These are phyloP conservation scores for Siphonodentalium dalli DNA, from an alignment of 2,888 invertebrate genomes.

Conservation along the genomic window DNA sequence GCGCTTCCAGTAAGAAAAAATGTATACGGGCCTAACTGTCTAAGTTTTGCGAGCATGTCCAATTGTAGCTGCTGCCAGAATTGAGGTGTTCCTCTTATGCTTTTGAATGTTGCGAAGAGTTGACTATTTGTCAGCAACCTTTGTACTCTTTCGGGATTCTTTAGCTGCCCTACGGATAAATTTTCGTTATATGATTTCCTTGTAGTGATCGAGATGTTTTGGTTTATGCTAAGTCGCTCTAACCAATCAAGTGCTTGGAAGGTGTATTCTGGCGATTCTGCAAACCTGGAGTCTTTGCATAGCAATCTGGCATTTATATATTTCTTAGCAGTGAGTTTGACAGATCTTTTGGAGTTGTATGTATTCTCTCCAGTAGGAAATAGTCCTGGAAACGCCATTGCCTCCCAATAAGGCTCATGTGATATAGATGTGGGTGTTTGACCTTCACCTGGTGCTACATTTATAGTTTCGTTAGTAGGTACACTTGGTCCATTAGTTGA, in stretches of 20 bases:
- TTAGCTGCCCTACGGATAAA: too few relatives aligned
- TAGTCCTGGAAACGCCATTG: conserved; percentile 16
- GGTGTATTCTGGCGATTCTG: too few relatives aligned
- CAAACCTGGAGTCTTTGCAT: too few relatives aligned
- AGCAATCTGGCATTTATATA: conserved; percentile 12
- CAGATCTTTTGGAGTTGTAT: conserved; percentile 1
- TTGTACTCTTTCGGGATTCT: too few relatives aligned
- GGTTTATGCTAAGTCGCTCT: too few relatives aligned
- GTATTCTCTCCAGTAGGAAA: conserved; percentile 14
- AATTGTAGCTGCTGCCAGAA: conserved; percentile 24
- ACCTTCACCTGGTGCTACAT: conserved; percentile 21
- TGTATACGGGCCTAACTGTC: conserved; percentile 29
- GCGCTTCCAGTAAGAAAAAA: conserved; percentile 28
- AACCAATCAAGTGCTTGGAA: too few relatives aligned
- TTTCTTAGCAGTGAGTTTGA: conserved; percentile 15
- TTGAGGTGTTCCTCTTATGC: conserved; percentile 19
- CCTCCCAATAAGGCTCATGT: conserved; percentile 18
- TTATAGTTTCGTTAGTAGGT: conserved; percentile 6
- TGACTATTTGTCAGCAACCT: too few relatives aligned
- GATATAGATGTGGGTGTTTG: conserved; percentile 12
- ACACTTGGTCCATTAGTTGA: conserved; percentile 16
- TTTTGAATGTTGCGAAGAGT: conserved; percentile 21
- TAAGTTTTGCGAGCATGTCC: conserved; percentile 23
- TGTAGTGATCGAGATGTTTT: too few relatives aligned
- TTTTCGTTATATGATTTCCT: too few relatives aligned